These are phyloP conservation scores for Gadopsis marmoratus DNA, from an alignment of 2,797 vertebrate species.

Conservation along the genomic window DNA sequence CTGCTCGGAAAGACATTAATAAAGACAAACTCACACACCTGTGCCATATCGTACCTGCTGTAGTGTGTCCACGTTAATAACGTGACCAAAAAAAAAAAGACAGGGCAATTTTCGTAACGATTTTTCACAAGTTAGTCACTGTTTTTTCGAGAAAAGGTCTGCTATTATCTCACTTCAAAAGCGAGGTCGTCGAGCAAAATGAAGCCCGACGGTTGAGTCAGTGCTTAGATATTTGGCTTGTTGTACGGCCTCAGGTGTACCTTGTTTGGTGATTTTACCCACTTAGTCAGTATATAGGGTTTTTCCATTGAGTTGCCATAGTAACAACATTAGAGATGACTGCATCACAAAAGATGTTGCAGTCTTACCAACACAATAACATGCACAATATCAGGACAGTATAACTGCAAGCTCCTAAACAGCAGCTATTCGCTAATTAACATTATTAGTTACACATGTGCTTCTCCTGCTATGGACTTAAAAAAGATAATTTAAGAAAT, in stretches of 20 bases:
- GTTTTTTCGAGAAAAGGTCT: not conserved
- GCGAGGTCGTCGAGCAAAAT: not conserved
- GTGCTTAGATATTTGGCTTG: constrained; percentile 20
- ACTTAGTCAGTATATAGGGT: not conserved
- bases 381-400: not conserved
- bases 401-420: not conserved
- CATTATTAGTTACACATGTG: not conserved
- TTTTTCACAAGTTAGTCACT: not conserved
- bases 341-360: not conserved
- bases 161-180: not conserved
- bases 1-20: not conserved
- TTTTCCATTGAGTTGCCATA: not conserved
- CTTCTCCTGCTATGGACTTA: not conserved
- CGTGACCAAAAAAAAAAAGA: not conserved
- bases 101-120: not conserved
- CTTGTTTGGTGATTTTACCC: not conserved
- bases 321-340: not conserved
- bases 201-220: too few species aligned
- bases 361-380: not conserved
- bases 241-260: constrained; percentile 9
- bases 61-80: too few species aligned
- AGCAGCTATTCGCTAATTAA: not conserved
- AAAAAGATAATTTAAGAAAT: too few species aligned
- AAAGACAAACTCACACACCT: not conserved
- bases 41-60: not conserved